Base-by-base conservation (phyloP, 2,888 invertebrate species). In the Dasysyrphus tricinctus region DNA sequence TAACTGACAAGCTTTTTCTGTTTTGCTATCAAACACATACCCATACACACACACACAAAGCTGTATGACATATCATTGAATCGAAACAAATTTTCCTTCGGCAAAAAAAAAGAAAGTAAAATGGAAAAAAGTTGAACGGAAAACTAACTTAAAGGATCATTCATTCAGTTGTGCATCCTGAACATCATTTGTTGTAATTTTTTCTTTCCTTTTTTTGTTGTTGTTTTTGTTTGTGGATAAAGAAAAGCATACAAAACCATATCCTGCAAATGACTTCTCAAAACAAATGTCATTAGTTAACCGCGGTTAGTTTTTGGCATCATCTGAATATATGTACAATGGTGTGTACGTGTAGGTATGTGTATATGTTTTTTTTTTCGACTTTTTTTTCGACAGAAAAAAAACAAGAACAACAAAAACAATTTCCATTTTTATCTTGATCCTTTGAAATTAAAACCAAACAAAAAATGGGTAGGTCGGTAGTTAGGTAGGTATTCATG, bases 241-340 rank as follows among this genome's bases (percentile, higher is more conserved):
- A 29, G 14, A n/a, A 37, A 47, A 67, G 16, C 12, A 42, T n/a
- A 76, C 29, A 56, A 65, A 47, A 81, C 51, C 47, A 80, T 76
- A 59, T 76, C 67, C 80, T 85, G 84, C 76, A 80, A 85, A 85
- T 85, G 84, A 85, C 76, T 85, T 80, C 47, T 85, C 73, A 76
- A 77, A 85, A 85, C 84, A 85, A 85, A 85, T 85, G 76, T 85
- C 78, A 83, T 83, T 83, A 83, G 83, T 83, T 74, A 74, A 79
- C 78, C 74, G 57, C 74, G 54, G 73, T 61, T 44, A 42, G 70
- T 72, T 72, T 37, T 59, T 67, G 51, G 54, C 39, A 54, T 69
- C 39, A 54, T 69, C 14, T 37, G 16, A 24, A 39, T 39, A 11
- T 24, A 24, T 39, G 3, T 19, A 14, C 29, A n/a, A n/a, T n/a